Percentiles rank a stretch among this genome's conserved stretches.
These are phyloP conservation scores for Baryphthengus martii DNA, from an alignment of 2,113 vertebrate genomes.

Conservation along the genomic window DNA sequence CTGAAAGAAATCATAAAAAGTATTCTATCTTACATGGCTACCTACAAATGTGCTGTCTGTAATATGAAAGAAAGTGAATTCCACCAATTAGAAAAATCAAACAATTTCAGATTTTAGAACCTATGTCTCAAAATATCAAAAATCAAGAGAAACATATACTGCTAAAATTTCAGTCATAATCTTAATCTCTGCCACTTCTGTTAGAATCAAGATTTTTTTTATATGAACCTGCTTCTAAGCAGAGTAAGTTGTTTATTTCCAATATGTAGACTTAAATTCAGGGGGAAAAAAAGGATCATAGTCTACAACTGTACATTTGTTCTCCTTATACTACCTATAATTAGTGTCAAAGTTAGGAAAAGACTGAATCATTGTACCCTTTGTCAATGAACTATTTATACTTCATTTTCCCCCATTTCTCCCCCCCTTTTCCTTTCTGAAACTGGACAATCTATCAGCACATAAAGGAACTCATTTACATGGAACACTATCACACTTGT, in stretches of 20 bases:
- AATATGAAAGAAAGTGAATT: background rate
- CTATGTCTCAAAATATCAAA: background rate
- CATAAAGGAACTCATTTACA: slow-evolving; percentile 53
- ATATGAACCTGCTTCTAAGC: background rate
- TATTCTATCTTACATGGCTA: background rate
- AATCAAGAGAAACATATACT: background rate
- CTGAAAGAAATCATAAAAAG: background rate
- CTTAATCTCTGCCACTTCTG: background rate
- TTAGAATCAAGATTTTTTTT: background rate
- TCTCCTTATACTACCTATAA: background rate
- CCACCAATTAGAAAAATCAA: slow-evolving; percentile 31
- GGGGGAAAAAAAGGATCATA: background rate
- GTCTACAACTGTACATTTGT: background rate
- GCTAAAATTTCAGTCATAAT: background rate
- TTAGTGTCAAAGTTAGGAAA: background rate
- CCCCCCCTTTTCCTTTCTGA: background rate
- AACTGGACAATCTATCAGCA: slow-evolving; percentile 6
- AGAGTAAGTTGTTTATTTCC: background rate
- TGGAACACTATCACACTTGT: slow-evolving; percentile 20
- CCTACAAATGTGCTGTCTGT: background rate
- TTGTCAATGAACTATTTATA: slow-evolving; percentile 22
- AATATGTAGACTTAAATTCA: background rate
- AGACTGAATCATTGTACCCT: background rate
- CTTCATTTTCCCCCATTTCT: background rate
- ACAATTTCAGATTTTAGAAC: background rate